Evolutionary conservation across 2,797 vertebrate species (phyloP), one percentile per base, ranked within the genome.

Genomic region (Xiphophorus birchmanni): DNA sequence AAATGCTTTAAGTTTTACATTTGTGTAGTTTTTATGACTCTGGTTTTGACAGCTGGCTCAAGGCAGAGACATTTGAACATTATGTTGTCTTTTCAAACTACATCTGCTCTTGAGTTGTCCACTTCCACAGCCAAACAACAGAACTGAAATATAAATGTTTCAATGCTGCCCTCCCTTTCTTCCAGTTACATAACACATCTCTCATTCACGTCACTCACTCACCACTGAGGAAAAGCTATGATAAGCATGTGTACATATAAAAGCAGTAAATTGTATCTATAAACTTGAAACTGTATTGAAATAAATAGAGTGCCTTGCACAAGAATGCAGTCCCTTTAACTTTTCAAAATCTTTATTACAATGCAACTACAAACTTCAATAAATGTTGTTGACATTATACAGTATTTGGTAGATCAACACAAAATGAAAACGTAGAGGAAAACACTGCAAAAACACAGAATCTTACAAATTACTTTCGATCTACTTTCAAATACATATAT

Each of bases 1-100:
- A 9, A 40, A 42, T 82, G 86, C 87, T 83, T 85, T 80, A 81
- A 67, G 83, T 10, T 18, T 23, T 45, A 13, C 4, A 26, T 52
- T 32, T 10, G 21, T 54, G 11, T 45, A 12, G 21, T 23, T 65
- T 67, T 32, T 35, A 40, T 9, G 13, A 56, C 65, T 76, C 76
- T 26, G 15, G 45, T 81, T 79, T 67, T 29, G 29, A 72, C 8
- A 23, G 54, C 32, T 65, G 3, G n/a, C 18, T 58, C 17, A n/a
- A 29, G 26, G 32, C 23, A 69, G 35, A 29, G 48, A 9, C 29
- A 74, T n/a, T 18, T 29, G 17, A 12, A 52, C 42, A 6, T 79
- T 18, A 76, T 73, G 37, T 45, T 60, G 60, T 82, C 75, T 54
- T 56, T 69, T 72, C 15, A 0, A 23, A n/a, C 23, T 75, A 42